A percentile compares a stretch with the other conserved stretches of the same genome.
phyloP scores from a whole-genome alignment of 2,888 invertebrate species.

The Xanthostigma xanthostigma region DNA sequence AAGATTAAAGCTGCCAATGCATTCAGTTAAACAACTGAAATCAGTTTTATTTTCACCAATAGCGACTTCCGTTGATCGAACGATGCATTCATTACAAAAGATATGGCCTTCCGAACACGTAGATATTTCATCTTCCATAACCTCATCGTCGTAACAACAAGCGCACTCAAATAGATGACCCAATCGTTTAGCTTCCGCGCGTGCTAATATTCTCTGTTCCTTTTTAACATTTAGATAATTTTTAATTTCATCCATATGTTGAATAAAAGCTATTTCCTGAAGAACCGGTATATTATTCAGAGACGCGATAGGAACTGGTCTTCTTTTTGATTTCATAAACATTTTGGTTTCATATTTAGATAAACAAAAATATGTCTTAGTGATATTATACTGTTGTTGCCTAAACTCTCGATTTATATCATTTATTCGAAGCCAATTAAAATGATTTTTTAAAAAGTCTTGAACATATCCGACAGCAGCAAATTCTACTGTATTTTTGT shows the following conservation, averaged over 20 bases:
- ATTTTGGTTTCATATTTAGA: neutral
- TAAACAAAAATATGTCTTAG: slow-evolving; percentile 4
- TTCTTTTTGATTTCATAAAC: slow-evolving; percentile 8
- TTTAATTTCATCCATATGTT: slow-evolving; percentile 20
- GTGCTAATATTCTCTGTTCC: slow-evolving; percentile 12
- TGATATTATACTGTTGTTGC: too few relatives aligned
- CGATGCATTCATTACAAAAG: slow-evolving; percentile 31
- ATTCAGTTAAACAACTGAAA: slow-evolving; percentile 31
- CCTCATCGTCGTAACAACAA: slow-evolving; percentile 39
- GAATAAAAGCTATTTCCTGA: slow-evolving; percentile 21
- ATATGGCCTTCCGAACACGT: slow-evolving; percentile 28
- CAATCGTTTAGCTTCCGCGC: slow-evolving; percentile 21
- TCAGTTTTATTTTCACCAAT: slow-evolving; percentile 27
- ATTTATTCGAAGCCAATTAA: too few relatives aligned
- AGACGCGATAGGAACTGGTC: slow-evolving; percentile 3
- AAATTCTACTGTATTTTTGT: too few relatives aligned
- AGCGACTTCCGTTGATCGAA: slow-evolving; percentile 23
- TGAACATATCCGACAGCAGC: too few relatives aligned
- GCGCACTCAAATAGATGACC: slow-evolving; percentile 30
- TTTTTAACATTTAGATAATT: slow-evolving; percentile 15
- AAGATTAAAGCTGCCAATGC: slow-evolving; percentile 23
- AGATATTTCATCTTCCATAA: slow-evolving; percentile 27
- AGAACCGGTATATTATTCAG: neutral
- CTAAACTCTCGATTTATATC: too few relatives aligned
- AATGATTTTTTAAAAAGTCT: too few relatives aligned